Evolutionary conservation across 2,113 vertebrate species (phyloP).

Genomic region (Balaeniceps rex): DNA sequence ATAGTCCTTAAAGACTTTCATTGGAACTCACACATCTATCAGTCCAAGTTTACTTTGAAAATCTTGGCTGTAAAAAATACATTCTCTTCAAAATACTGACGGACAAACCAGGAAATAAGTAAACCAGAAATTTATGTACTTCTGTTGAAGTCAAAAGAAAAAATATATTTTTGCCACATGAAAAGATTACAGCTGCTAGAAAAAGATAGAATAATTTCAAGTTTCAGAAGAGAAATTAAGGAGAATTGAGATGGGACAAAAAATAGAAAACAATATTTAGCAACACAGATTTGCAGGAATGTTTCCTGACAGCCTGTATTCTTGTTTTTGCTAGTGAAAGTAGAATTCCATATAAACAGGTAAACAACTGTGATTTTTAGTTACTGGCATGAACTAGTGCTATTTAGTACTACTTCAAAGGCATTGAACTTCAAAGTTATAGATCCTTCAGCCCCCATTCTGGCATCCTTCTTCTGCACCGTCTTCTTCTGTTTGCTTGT

Average conservation of each 20-base stretch:
- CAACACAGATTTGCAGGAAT: background rate
- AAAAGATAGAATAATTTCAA: background rate
- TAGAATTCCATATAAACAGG: background rate
- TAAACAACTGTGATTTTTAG: background rate
- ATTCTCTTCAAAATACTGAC: background rate
- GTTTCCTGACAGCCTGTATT: background rate
- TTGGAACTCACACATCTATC: background rate
- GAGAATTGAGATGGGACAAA: background rate
- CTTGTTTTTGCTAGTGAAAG: background rate
- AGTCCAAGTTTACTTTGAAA: background rate
- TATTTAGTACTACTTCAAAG: conserved; percentile 16
- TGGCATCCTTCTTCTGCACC: background rate
- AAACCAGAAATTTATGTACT: background rate
- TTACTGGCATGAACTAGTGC: background rate
- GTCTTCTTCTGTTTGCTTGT: background rate
- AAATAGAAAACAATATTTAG: background rate
- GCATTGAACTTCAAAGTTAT: background rate
- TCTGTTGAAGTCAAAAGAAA: background rate
- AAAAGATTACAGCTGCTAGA: background rate
- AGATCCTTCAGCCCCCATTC: background rate
- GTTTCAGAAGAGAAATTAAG: background rate
- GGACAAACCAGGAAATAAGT: background rate
- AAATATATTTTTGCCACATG: background rate
- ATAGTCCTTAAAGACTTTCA: background rate
- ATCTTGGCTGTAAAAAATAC: background rate